These are phyloP conservation scores for Mormyrops boulengeri DNA, from an alignment of 2,797 vertebrate species.

Conservation along the genomic window DNA sequence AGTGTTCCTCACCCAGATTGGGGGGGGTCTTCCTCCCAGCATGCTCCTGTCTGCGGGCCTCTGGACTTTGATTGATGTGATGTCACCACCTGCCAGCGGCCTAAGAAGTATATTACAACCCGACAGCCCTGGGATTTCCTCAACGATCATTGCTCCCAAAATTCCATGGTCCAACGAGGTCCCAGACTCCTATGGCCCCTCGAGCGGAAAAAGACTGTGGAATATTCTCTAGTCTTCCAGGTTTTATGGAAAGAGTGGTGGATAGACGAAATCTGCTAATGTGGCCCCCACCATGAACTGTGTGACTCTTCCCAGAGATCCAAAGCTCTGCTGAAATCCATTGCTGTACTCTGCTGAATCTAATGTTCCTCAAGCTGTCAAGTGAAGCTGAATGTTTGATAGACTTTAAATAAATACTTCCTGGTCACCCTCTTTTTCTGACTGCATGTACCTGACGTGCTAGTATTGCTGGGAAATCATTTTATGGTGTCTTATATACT, in stretches of 20 bases:
- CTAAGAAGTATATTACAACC: slow-evolving; percentile 38
- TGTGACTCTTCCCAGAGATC: neutral
- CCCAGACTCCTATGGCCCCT: slow-evolving; percentile 12
- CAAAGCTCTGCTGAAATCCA: neutral
- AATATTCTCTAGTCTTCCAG: neutral
- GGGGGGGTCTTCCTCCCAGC: slow-evolving; percentile 28
- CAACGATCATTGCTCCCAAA: neutral
- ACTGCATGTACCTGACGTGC: neutral
- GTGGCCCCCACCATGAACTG: neutral
- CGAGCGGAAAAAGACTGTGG: neutral
- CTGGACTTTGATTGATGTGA: slow-evolving; percentile 41
- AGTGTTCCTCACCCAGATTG: slow-evolving; percentile 4
- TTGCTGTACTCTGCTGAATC: neutral
- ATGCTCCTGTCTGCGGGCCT: slow-evolving; percentile 15
- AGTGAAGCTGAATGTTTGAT: neutral
- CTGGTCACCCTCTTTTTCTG: neutral
- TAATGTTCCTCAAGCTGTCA: neutral
- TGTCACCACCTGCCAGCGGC: slow-evolving; percentile 43
- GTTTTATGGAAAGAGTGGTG: slow-evolving; percentile 2
- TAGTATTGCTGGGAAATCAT: neutral
- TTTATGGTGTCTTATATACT: neutral
- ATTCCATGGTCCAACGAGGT: neutral
- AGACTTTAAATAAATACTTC: neutral
- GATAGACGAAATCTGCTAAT: neutral
- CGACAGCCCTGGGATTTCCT: slow-evolving; percentile 38